Conservation (phyloP, 2,113 vertebrate species). For the Nasalis larvatus region DNA sequence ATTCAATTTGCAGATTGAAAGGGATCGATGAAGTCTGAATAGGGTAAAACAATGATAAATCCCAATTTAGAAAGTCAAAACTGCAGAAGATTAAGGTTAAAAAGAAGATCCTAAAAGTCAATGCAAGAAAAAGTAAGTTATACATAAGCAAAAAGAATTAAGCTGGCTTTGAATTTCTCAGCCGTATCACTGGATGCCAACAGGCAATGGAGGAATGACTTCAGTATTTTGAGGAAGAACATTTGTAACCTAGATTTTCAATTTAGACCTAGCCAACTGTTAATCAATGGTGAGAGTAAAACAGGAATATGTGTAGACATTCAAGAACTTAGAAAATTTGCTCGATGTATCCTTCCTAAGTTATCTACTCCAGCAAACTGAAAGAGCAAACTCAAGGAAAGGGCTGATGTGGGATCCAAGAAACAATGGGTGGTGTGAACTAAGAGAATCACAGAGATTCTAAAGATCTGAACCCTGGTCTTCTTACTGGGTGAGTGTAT, state of each 20-base stretch:
- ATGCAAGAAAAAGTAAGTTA: neutral
- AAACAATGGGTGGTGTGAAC: neutral
- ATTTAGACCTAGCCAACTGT: neutral
- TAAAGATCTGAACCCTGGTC: neutral
- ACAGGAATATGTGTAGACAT: neutral
- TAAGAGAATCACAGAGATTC: neutral
- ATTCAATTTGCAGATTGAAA: neutral
- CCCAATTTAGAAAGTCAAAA: neutral
- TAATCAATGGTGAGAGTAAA: neutral
- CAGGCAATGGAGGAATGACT: neutral
- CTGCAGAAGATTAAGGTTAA: neutral
- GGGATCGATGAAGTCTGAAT: neutral
- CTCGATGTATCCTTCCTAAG: neutral
- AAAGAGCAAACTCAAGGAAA: neutral
- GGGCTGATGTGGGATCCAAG: neutral
- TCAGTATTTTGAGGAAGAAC: neutral
- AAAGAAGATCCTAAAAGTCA: neutral
- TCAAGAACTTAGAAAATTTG: neutral
- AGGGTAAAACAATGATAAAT: neutral
- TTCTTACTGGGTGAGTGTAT: neutral
- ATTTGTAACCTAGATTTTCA: neutral
- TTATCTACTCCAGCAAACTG: neutral
- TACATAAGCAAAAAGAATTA: neutral
- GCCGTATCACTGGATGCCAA: neutral
- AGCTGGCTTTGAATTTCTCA: neutral